A percentile compares a stretch with the other conserved stretches of the same genome.
Evolutionary conservation across 1,140 invertebrate genomes (phyloP).

Genomic region (Pentalonia nigronervosa): DNA sequence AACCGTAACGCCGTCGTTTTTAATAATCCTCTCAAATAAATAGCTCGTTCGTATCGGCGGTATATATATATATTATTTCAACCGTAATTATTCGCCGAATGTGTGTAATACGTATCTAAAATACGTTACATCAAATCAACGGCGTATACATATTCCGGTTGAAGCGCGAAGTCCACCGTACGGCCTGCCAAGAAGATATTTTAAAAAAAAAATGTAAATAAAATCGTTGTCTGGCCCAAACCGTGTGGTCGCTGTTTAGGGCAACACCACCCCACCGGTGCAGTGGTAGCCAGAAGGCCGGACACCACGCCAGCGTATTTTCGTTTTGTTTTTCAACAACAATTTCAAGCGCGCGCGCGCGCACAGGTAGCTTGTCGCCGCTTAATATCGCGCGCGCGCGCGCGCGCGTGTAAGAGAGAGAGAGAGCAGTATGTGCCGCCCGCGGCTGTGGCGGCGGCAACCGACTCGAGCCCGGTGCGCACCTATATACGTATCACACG

Average conservation of each 20-base stretch:
- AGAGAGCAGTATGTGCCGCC: not conserved
- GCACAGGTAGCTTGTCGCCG: constrained; percentile 1
- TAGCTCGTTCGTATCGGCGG: not conserved
- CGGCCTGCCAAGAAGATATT: not conserved
- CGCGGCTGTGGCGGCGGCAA: not conserved
- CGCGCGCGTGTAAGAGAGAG: too few relatives aligned
- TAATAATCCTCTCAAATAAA: not conserved
- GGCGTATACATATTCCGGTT: not conserved
- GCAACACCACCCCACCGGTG: not conserved
- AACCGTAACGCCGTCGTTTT: not conserved
- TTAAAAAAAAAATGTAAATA: not conserved
- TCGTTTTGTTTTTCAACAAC: not conserved
- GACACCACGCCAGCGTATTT: not conserved
- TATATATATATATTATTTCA: not conserved
- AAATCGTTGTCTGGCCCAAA: not conserved
- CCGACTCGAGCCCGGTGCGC: not conserved
- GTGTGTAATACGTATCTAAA: too few relatives aligned
- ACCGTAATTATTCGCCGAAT: too few relatives aligned
- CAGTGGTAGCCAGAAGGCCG: not conserved
- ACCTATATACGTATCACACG: not conserved
- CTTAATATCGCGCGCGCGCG: too few relatives aligned
- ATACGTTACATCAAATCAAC: too few relatives aligned
- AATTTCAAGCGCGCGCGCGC: not conserved
- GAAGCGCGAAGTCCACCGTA: not conserved
- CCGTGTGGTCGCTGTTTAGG: not conserved